Percentiles rank a stretch among this genome's conserved stretches.
Evolutionary conservation across 2,797 vertebrate genomes (phyloP).

Genomic region (Oryzias dopingdopingensis): DNA sequence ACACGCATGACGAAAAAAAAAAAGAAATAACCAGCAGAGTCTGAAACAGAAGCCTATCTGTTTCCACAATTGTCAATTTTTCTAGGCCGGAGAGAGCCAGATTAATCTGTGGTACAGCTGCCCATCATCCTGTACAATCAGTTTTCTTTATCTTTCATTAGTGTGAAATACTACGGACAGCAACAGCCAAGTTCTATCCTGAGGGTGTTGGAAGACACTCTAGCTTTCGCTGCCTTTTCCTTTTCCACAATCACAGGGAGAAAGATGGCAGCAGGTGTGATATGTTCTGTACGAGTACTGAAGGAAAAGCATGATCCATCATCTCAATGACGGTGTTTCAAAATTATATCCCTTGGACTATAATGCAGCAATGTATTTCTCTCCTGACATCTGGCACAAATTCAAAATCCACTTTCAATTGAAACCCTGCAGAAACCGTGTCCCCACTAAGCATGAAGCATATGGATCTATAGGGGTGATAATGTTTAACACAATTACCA

Average conservation of each 20-base stretch:
- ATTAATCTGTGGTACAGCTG: slow-evolving; percentile 68
- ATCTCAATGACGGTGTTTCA: slow-evolving; percentile 7
- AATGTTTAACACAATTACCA: too few species aligned
- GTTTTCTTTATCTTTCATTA: slow-evolving; percentile 71
- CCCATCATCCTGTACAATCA: slow-evolving; percentile 71
- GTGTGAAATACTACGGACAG: slow-evolving; percentile 68
- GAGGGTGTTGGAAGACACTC: slow-evolving; percentile 4
- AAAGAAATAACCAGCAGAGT: slow-evolving; percentile 57
- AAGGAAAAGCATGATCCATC: slow-evolving; percentile 15
- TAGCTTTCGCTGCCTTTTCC: slow-evolving; percentile 30
- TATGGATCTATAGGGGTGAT: too few species aligned
- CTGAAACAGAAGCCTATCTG: slow-evolving; percentile 59
- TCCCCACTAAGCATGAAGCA: too few species aligned
- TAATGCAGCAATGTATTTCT: too few species aligned
- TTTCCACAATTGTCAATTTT: slow-evolving; percentile 61
- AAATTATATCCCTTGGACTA: too few species aligned
- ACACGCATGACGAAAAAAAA: slow-evolving; percentile 64
- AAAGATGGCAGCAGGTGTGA: too few species aligned
- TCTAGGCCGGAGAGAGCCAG: slow-evolving; percentile 56
- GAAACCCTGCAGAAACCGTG: too few species aligned
- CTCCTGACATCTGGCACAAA: too few species aligned
- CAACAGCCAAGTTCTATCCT: slow-evolving; percentile 51
- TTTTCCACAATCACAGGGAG: slow-evolving; percentile 35
- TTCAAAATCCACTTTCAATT: too few species aligned
- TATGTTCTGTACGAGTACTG: too few species aligned